These are phyloP conservation scores for Hymenochirus boettgeri DNA, from an alignment of 2,113 vertebrate genomes.

Conservation along the genomic window DNA sequence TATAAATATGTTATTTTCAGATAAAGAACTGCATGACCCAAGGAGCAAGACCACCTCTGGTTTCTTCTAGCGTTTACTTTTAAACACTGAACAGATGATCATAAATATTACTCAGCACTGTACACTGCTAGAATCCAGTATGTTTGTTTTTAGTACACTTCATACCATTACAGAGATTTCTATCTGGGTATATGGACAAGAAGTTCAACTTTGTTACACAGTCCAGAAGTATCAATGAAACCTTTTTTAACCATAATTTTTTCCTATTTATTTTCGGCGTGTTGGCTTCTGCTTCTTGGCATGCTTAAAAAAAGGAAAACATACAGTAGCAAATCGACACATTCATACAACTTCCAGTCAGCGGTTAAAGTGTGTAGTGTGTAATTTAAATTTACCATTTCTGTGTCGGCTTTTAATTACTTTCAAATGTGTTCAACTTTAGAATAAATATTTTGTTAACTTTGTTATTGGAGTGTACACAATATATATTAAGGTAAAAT, in stretches of 20 bases:
- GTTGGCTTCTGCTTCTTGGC: conserved; percentile 28
- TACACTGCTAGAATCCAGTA: conserved; percentile 2
- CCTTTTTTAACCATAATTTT: conserved; percentile 11
- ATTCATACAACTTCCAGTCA: conserved; percentile 28
- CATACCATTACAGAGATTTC: conserved; percentile 24
- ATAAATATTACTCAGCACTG: conserved; percentile 12
- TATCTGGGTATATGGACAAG: conserved; percentile 16
- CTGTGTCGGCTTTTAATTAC: neutral
- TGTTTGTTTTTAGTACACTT: conserved; percentile 25
- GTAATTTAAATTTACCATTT: neutral
- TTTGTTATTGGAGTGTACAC: no score
- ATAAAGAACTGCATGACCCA: no score
- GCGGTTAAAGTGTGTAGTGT: conserved; percentile 2
- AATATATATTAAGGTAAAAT: no score
- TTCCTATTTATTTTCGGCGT: conserved; percentile 22
- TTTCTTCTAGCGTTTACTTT: conserved; percentile 10
- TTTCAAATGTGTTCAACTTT: neutral
- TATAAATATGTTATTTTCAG: conserved; percentile 1
- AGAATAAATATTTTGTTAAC: no score
- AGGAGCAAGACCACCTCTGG: conserved; percentile 15
- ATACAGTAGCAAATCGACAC: conserved; percentile 37
- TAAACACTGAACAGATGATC: conserved; percentile 6
- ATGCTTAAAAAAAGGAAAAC: conserved; percentile 31
- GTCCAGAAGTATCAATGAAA: conserved; percentile 33
- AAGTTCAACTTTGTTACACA: conserved; percentile 12